Evolutionary conservation across 2,888 invertebrate species (phyloP), one percentile per base, ranked within the genome.

Genomic region (Agriotes lineatus): DNA sequence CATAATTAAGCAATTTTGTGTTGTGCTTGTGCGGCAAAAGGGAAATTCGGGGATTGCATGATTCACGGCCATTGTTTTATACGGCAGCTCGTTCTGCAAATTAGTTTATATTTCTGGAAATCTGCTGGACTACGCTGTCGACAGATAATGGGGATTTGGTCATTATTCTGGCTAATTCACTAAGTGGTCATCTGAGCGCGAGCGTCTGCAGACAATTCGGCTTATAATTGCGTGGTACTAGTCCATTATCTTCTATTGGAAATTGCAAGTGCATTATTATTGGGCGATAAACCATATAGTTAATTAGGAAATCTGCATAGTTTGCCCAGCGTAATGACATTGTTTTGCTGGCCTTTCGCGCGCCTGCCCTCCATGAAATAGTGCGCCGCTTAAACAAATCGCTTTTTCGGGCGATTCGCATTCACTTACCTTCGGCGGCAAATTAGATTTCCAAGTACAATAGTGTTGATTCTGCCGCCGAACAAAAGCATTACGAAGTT

Each of bases 281-380:
- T 56, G 69, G 48, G 58, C 45, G 70, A 71, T 73, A 73, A 73
- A 70, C 71, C 48, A 64, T 70, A 58, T 19, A 68, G 73, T 73
- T 73, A 71, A 72, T 73, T 73, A 73, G 73, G 60, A 70, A 73
- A 70, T 73, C 72, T 70, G 70, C 71, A 73, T 73, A 73, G 73
- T 71, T 73, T 68, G 70, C 67, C 30, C 69, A 61, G 62, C 48
- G 35, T 45, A 60, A 69, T 69, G 50, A 30, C 50, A 54, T 56
- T 64, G 56, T 56, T 60, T 54, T 25, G 48, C 35, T 52, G 56
- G 33, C 57, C 25, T 57, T 35, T 25, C 22, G 39, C 57, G 7
- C 16, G 10, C 18, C 19, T 54, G 25, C 7, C 42, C 25, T 65
- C 58, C 57, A 48, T 64, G 45, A 39, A 56, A 58, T 65, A 42